These are phyloP conservation scores for Periphyllus acericola DNA, from an alignment of 2,888 invertebrate genomes.

Conservation along the genomic window DNA sequence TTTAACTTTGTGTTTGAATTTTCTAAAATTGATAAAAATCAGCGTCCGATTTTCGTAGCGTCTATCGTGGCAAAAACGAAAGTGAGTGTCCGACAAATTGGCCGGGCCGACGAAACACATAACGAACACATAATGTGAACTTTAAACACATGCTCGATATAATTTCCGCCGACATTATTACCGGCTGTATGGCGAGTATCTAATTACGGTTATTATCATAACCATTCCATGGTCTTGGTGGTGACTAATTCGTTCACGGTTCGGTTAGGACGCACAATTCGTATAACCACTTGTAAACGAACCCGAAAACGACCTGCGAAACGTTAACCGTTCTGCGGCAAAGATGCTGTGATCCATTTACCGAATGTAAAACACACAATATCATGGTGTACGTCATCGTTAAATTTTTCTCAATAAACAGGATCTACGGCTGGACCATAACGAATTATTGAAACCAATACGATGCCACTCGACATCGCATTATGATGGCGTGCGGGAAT, in stretches of 20 bases:
- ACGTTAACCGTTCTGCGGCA: not conserved
- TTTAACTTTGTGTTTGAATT: conserved; percentile 8
- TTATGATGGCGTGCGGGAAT: too few species aligned
- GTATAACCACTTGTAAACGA: conserved; percentile 14
- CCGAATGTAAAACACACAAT: too few species aligned
- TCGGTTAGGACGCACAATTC: not conserved
- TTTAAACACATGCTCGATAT: not conserved
- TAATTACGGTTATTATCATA: conserved; percentile 8
- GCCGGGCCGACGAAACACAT: not conserved
- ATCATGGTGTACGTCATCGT: not conserved
- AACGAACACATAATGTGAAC: not conserved
- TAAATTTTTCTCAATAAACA: not conserved
- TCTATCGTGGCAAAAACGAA: conserved; percentile 38
- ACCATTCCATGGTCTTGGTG: conserved; percentile 1
- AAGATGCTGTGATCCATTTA: not conserved
- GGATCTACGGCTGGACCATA: not conserved
- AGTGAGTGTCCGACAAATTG: conserved; percentile 40
- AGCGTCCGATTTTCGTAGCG: too few species aligned
- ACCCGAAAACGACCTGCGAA: not conserved
- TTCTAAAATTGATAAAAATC: conserved; percentile 27
- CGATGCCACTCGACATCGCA: not conserved
- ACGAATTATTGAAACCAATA: not conserved
- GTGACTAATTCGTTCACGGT: not conserved
- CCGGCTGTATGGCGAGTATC: not conserved
- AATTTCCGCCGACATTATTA: not conserved